phyloP scores from a whole-genome alignment of 2,797 vertebrate species.

The Podargus strigoides region DNA sequence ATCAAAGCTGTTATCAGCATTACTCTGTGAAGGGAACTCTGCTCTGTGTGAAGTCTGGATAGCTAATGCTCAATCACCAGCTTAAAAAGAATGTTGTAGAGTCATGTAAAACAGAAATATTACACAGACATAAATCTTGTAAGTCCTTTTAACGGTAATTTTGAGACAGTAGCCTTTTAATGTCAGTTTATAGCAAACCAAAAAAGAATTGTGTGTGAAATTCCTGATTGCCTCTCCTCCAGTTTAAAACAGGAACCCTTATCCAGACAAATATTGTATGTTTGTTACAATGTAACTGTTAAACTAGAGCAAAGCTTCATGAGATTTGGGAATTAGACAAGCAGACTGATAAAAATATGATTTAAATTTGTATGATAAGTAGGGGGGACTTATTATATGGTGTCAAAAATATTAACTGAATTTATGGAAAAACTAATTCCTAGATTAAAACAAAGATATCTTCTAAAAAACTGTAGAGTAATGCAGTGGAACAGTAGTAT shows the following conservation, averaged over 20 bases:
- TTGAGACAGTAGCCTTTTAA: neutral
- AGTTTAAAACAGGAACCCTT: neutral
- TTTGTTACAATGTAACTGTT: neutral
- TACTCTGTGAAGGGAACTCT: neutral
- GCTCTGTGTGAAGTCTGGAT: neutral
- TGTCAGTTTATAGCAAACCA: neutral
- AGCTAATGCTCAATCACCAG: neutral
- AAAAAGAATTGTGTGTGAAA: neutral
- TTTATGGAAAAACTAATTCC: neutral
- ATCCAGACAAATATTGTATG: rapidly evolving
- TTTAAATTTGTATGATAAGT: neutral
- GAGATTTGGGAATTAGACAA: neutral
- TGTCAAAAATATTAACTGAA: neutral
- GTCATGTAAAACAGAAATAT: neutral
- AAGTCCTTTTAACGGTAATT: neutral
- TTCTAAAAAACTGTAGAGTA: neutral
- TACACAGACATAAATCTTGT: neutral
- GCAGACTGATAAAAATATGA: neutral
- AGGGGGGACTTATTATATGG: rapidly evolving
- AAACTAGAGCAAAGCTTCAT: neutral
- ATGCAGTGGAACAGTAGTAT: neutral
- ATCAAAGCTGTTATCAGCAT: neutral
- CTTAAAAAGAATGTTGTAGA: neutral
- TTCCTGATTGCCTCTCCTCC: neutral
- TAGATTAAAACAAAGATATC: neutral